Conservation (phyloP, 2,888 invertebrate genomes). For the Ormyrus pomaceus region DNA sequence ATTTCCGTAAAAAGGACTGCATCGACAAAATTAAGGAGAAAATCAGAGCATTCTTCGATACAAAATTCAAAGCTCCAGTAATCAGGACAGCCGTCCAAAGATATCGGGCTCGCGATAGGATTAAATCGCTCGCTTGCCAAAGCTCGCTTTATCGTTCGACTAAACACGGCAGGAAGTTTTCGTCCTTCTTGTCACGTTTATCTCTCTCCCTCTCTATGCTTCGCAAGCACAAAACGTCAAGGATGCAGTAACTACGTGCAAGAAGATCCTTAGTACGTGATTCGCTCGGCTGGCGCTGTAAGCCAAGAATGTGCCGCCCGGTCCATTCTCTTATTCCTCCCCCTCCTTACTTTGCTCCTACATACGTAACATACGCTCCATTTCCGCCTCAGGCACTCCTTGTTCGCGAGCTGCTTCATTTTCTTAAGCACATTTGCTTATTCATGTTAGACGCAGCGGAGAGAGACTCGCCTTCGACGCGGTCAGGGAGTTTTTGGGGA, state of each 20-base stretch:
- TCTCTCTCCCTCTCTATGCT: slow-evolving; percentile 29
- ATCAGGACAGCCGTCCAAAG: slow-evolving; percentile 6
- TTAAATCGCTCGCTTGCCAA: slow-evolving; percentile 34
- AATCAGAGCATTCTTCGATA: background rate
- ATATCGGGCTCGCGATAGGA: background rate
- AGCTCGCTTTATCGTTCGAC: slow-evolving; percentile 33
- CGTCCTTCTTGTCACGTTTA: slow-evolving; percentile 51
- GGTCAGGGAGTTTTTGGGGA: background rate
- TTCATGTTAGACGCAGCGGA: slow-evolving; percentile 27
- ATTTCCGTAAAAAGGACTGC: too few species aligned
- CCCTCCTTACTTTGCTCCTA: background rate
- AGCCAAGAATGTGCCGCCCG: slow-evolving; percentile 42
- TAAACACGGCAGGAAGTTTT: slow-evolving; percentile 39
- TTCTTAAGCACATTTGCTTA: slow-evolving; percentile 36
- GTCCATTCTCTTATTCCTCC: slow-evolving; percentile 7
- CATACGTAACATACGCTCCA: slow-evolving; percentile 25
- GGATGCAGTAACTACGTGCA: slow-evolving; percentile 56
- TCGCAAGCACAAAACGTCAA: slow-evolving; percentile 46
- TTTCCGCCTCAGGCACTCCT: slow-evolving; percentile 17
- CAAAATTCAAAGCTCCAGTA: slow-evolving; percentile 22
- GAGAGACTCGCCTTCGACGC: background rate
- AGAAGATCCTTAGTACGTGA: slow-evolving; percentile 39
- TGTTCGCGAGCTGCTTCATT: slow-evolving; percentile 26
- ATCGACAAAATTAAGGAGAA: too few species aligned
- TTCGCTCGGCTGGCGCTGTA: slow-evolving; percentile 25